These are phyloP conservation scores for Papilio glaucus DNA, from an alignment of 1,140 invertebrate genomes.

Conservation along the genomic window DNA sequence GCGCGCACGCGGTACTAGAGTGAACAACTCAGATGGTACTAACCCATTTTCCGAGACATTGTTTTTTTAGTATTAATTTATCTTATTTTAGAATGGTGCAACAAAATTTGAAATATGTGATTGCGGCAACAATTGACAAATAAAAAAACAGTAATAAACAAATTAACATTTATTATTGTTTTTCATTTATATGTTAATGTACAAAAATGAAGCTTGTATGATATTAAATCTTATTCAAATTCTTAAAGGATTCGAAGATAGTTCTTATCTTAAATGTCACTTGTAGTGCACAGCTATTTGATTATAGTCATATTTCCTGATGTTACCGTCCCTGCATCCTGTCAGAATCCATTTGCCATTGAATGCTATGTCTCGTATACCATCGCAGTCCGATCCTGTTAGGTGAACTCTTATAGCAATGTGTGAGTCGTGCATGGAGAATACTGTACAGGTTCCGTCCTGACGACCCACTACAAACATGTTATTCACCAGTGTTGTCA, in stretches of 20 bases:
- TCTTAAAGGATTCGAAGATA: not conserved
- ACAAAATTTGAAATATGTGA: constrained; percentile 10
- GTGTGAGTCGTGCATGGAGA: constrained; percentile 66
- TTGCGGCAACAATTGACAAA: not conserved
- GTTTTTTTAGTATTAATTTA: not conserved
- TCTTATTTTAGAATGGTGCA: constrained; percentile 18
- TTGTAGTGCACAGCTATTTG: constrained; percentile 76
- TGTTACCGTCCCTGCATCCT: constrained; percentile 83
- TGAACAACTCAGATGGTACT: no score
- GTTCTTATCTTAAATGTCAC: constrained; percentile 46
- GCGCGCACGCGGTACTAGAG: no score
- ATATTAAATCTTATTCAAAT: not conserved
- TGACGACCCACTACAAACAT: constrained; percentile 81
- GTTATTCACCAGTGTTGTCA: constrained; percentile 63
- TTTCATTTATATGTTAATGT: not conserved
- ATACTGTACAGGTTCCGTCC: constrained; percentile 85
- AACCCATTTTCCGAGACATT: not conserved
- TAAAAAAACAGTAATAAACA: not conserved
- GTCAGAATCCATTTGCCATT: constrained; percentile 85
- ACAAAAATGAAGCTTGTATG: not conserved
- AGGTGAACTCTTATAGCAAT: constrained; percentile 82
- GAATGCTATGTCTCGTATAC: constrained; percentile 84
- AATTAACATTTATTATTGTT: not conserved
- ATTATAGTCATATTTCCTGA: constrained; percentile 85
- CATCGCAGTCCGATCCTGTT: constrained; percentile 89